These are phyloP conservation scores for Orius insidiosus DNA, from an alignment of 1,140 invertebrate genomes.

Conservation along the genomic window DNA sequence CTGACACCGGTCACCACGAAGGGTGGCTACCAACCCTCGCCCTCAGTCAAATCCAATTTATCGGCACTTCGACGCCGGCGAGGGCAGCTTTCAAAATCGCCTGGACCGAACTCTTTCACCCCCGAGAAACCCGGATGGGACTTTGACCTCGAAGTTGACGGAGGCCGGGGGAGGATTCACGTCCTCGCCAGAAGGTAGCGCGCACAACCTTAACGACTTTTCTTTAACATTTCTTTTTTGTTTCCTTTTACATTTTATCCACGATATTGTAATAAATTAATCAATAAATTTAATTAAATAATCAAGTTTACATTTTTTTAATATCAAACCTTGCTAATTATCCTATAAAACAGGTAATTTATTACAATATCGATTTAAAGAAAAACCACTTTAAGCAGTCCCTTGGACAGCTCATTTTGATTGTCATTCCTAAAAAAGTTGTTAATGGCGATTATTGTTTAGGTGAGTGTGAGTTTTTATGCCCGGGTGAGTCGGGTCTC, in stretches of 20 bases:
- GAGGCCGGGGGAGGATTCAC: conserved; percentile 32
- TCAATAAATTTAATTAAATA: too few relatives aligned
- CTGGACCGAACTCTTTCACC: conserved; percentile 75
- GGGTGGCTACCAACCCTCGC: conserved; percentile 32
- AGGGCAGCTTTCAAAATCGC: conserved; percentile 68
- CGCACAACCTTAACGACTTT: neutral
- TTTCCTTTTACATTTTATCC: too few relatives aligned
- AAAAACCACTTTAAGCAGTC: too few relatives aligned
- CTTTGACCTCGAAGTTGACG: conserved; percentile 47
- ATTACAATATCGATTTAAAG: too few relatives aligned
- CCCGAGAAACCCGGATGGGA: conserved; percentile 61
- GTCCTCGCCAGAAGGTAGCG: neutral
- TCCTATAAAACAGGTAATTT: conserved; percentile 1
- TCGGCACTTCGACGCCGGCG: conserved; percentile 54
- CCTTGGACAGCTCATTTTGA: too few relatives aligned
- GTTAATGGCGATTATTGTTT: neutral
- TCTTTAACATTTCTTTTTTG: too few relatives aligned
- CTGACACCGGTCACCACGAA: conserved; percentile 40
- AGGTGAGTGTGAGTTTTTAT: conserved; percentile 39
- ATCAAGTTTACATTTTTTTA: too few relatives aligned
- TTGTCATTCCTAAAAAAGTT: too few relatives aligned
- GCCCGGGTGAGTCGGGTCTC: conserved; percentile 58
- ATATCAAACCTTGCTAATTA: too few relatives aligned
- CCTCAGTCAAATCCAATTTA: conserved; percentile 48
- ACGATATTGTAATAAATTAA: too few relatives aligned